Evolutionary conservation across 1,140 invertebrate species (phyloP), one percentile per base, ranked within the genome.

Genomic region (Drosophila sproati): DNA sequence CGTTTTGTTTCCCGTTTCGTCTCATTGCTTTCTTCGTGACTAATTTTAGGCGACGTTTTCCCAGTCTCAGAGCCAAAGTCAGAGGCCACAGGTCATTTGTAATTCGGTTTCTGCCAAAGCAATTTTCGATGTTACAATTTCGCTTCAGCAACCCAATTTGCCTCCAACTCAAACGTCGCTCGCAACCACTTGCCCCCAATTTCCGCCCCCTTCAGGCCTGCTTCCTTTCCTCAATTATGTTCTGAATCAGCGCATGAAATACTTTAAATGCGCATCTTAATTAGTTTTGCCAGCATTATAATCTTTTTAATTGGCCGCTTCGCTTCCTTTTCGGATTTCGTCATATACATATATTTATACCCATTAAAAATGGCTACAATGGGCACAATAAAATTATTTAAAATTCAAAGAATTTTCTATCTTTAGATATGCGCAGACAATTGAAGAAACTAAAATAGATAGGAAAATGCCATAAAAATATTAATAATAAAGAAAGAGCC

Each of bases 71-170:
- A 59, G 61, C 12, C 59, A 78, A 78, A 76, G 67, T 82, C 70
- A 70, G 54, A 71, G 86, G 70, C 66, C 83, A 77, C 64, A 81
- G 82, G 83, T 87, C 85, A 87, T 73, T 77, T 72, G 68, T 67
- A 79, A 77, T 77, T 77, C 69, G 60, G 7, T 52, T 52, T 62
- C 76, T 68, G 79, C 55, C 73, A 87, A 72, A 82, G 76, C 77
- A 88, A 85, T 88, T 85, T 78, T 48, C 64, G 64, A 66, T 89
- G 83, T 78, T 88, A 80, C 83, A 83, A 89, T 88, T 89, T 80
- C 54, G 63, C 68, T 76, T 63, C 73, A 87, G 77, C 80, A 83
- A 78, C 70, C 80, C 77, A 88, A 88, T 89, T 89, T 74, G 52
- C 45, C 68, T 52, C 34, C 47, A 63, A 39, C 45, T n/a, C 32